Evolutionary conservation across 92 coral and sea anemone genomes (phyloP).

Genomic region (Porites rus): DNA sequence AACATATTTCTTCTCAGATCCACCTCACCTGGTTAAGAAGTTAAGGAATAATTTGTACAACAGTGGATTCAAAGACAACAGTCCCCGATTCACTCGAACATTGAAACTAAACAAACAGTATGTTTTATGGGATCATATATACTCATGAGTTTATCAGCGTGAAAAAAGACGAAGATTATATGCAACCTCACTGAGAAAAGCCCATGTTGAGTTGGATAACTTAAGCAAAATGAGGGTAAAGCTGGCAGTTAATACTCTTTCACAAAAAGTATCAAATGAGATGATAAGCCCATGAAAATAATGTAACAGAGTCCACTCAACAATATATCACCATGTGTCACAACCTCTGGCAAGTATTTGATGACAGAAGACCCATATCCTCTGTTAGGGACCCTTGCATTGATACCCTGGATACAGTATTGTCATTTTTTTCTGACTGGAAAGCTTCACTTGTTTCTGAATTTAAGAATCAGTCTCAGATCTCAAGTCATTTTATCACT

Average conservation of each 20-base stretch:
- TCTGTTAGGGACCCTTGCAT: slow-evolving; percentile 24
- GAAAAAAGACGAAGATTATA: slow-evolving; percentile 49
- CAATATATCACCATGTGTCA: slow-evolving; percentile 47
- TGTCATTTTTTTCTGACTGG: slow-evolving; percentile 45
- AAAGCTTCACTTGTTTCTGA: slow-evolving; percentile 18
- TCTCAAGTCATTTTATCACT: slow-evolving; percentile 51
- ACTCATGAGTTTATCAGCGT: slow-evolving; percentile 50
- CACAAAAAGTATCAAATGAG: slow-evolving; percentile 45
- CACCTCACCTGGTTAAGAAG: slow-evolving; percentile 68
- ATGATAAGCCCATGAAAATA: slow-evolving; percentile 52
- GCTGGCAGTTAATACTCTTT: slow-evolving; percentile 65
- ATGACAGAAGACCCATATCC: slow-evolving; percentile 53
- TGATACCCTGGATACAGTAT: slow-evolving; percentile 33
- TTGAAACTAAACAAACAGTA: slow-evolving; percentile 11
- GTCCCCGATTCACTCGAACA: slow-evolving; percentile 37
- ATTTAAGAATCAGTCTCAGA: slow-evolving; percentile 43
- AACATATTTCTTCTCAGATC: slow-evolving; percentile 64
- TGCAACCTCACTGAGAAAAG: slow-evolving; percentile 57
- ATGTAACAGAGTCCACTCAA: slow-evolving; percentile 43
- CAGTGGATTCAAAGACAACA: slow-evolving; percentile 62
- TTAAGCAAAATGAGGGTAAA: slow-evolving; percentile 64
- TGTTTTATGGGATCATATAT: slow-evolving; percentile 67
- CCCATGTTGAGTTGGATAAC: slow-evolving; percentile 49
- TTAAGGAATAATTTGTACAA: slow-evolving; percentile 55
- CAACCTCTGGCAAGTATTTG: slow-evolving; percentile 58